Evolutionary conservation across 1,140 invertebrate species (phyloP), one percentile per base, ranked within the genome.

Genomic region (Rhyacophila brunnea): DNA sequence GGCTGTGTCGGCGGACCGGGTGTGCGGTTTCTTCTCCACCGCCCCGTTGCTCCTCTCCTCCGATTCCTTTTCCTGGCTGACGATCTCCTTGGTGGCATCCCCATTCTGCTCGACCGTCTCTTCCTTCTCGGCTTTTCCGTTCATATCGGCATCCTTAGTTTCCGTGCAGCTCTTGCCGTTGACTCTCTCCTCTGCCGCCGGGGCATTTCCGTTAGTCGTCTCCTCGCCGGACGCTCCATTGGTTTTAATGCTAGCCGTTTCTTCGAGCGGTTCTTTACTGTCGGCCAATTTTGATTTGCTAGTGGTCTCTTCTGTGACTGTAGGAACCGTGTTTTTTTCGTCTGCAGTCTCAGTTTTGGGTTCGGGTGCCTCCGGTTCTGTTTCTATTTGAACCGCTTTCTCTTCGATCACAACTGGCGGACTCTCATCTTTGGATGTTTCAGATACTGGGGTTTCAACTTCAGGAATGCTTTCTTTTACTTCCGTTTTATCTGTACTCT

Each of bases 21-120:
- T 9, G 23, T 9, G 23, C 3, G 9, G 4, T 28, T 5, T 28
- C 9, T 28, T 28, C 9, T 28, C 23, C 23, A 9, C 9, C 23
- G 23, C 9, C 23, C 23, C 23, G 23, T 28, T 28, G 23, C 4
- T 28, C 23, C 9, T 28, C 23, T 28, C 23, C 23, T 28, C 23
- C 4, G 23, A 9, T 23, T 65, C 63, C 18, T 48, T 46, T 23
- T 44, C 48, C 50, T 65, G 54, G 34, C 55, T 49, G 11, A 18
- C 35, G 47, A 10, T 45, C 28, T 20, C 32, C 35, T 65, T 58
- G 1, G 48, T 49, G 9, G 53, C 14, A 3, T 34, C 32, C 10
- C 56, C 50, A 3, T 60, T 61, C 3, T 60, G 58, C 7, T 61
- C n/a, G n/a, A n/a, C 57, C 4, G 0, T 47, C 15, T 44, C 23